These are phyloP conservation scores for Deladenus siricidicola DNA, from an alignment of 2,888 invertebrate genomes.

Conservation along the genomic window DNA sequence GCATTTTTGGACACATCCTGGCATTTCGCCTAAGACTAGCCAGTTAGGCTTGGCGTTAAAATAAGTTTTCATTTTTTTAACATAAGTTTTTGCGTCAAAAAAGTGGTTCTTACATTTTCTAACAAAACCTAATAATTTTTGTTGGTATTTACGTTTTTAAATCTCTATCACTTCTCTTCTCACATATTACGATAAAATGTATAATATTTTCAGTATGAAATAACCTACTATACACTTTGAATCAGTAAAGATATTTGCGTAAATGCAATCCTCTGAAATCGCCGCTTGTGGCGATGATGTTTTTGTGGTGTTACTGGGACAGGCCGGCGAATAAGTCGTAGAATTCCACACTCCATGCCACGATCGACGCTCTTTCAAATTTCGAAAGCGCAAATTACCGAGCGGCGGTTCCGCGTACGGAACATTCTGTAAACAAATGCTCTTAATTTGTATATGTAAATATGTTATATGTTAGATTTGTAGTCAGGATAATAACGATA, in stretches of 20 bases:
- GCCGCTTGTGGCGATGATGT: constrained; percentile 32
- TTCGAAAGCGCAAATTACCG: constrained; percentile 34
- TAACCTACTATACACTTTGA: constrained; percentile 25
- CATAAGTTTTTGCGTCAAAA: too few species aligned
- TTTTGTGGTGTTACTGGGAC: constrained; percentile 35
- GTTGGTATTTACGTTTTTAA: too few species aligned
- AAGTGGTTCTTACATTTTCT: too few species aligned
- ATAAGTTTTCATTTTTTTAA: too few species aligned
- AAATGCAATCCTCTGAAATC: constrained; percentile 39
- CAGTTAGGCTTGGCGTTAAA: too few species aligned
- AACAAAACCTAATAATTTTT: too few species aligned
- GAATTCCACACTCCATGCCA: constrained; percentile 34
- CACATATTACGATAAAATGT: too few species aligned
- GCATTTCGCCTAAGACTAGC: too few species aligned
- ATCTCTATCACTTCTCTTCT: too few species aligned
- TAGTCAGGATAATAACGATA: background rate
- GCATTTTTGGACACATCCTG: too few species aligned
- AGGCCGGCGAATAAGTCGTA: constrained; percentile 36
- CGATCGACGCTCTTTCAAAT: constrained; percentile 22
- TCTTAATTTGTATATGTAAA: too few species aligned
- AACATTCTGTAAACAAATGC: constrained; percentile 23
- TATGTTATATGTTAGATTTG: background rate
- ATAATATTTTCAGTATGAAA: too few species aligned
- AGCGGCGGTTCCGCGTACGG: constrained; percentile 40
- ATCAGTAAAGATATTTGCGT: constrained; percentile 35